Base-by-base conservation (phyloP, 2,113 vertebrate species). In the Vanacampus margaritifer region DNA sequence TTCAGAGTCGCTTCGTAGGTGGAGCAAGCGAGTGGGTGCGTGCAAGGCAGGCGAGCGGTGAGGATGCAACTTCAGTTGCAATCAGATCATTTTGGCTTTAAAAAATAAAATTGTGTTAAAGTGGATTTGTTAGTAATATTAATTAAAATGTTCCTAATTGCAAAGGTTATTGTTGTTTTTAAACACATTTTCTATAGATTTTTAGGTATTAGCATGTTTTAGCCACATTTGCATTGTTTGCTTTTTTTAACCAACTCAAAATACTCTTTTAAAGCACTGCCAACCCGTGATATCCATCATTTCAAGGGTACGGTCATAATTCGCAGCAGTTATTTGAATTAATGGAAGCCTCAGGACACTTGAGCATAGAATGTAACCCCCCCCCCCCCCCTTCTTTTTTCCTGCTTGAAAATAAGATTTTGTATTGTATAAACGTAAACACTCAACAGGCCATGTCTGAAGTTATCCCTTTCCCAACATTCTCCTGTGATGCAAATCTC, bases 261-360 rank as follows among this genome's bases (percentile, higher is more conserved):
- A 14, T 13, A 26, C 23, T 24, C 23, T 62, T 45, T 43, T 16
- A 13, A 24, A 43, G 23, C 39, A 26, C 60, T 43, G 7, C 14
- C 0, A 62, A 45, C 60, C 14, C 39, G 39, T 62, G 60, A 62
- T 57, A 32, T 57, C 14, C 23, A 39, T 62, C 39, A 62, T 57
- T 57, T 57, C 16, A 62, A 26, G 37, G 23, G 60, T 26, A 16
- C 37, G 1, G n/a, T 43, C n/a, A 62, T 16, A 43, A 62, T 62
- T 43, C 23, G 32, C 8, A 36, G 32, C 32, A 26, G 60, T 62
- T 41, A 43, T 43, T 43, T 16, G 23, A 41, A 37, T 62, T 43
- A 62, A 41, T 41, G n/a, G 60, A 43, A 24, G 39, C 60, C 60
- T 43, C 14, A 43, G 23, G 60, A 62, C 39, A 62, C 23, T 26